These are phyloP conservation scores for Cydia splendana DNA, from an alignment of 1,140 invertebrate genomes.

Conservation along the genomic window DNA sequence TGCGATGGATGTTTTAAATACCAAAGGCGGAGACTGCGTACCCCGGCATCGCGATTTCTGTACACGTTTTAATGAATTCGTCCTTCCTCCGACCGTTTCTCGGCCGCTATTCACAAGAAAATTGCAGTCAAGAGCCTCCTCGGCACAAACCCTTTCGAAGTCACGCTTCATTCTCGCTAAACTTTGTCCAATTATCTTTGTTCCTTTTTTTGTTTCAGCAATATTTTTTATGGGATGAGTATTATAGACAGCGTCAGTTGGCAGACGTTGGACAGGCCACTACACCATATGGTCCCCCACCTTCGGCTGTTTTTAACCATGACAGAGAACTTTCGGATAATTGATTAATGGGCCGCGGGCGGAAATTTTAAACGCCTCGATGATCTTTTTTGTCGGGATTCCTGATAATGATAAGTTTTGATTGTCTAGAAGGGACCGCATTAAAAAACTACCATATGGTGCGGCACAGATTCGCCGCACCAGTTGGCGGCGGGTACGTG, in stretches of 20 bases:
- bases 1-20: constrained; percentile 49
- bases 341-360: constrained; percentile 73
- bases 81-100: constrained; percentile 59
- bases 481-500: constrained; percentile 56
- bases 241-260: constrained; percentile 73
- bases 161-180: constrained; percentile 68
- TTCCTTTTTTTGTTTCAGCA: constrained; percentile 54
- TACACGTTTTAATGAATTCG: constrained; percentile 70
- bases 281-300: constrained; percentile 64
- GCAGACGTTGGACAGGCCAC: constrained; percentile 53
- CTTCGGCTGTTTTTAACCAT: constrained; percentile 61
- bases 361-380: constrained; percentile 69
- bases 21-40: constrained; percentile 49
- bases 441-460: constrained; percentile 67
- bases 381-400: constrained; percentile 68
- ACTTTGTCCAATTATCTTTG: constrained; percentile 70
- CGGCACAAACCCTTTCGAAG: constrained; percentile 71
- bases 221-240: constrained; percentile 54
- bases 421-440: constrained; percentile 59
- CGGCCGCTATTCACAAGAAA: constrained; percentile 67
- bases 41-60: constrained; percentile 63
- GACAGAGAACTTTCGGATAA: constrained; percentile 68
- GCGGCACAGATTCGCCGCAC: constrained; percentile 58
- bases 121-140: constrained; percentile 65
- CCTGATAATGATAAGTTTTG: constrained; percentile 74